A percentile compares a stretch with the other conserved stretches of the same genome.
These are phyloP conservation scores for Cryptoprocta ferox DNA, from an alignment of 2,797 vertebrate species.

Conservation along the genomic window DNA sequence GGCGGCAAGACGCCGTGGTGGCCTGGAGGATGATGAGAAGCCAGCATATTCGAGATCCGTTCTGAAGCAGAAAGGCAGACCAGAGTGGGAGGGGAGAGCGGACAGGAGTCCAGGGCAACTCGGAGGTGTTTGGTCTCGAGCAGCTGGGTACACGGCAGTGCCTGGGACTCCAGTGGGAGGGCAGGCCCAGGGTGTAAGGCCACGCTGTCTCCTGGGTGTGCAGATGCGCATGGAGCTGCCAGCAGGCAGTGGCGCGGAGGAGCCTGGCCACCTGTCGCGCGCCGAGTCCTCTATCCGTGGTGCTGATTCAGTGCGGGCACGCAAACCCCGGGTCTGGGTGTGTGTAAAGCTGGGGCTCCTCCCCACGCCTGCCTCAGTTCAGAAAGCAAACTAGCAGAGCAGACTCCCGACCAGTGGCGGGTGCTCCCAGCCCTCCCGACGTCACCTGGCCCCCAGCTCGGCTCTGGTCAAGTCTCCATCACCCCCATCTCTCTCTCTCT, in stretches of 20 bases:
- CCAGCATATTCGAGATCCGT: rapidly evolving
- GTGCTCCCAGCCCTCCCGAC: neutral
- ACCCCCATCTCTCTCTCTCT: neutral
- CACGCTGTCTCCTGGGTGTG: rapidly evolving
- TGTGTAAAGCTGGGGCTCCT: rapidly evolving
- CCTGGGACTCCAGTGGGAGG: rapidly evolving
- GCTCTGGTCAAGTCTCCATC: neutral
- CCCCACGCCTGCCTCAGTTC: rapidly evolving
- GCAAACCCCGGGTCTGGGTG: neutral
- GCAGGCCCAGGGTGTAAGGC: neutral
- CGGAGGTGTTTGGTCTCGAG: neutral
- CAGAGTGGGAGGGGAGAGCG: neutral
- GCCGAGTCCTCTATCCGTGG: neutral
- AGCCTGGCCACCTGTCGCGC: rapidly evolving
- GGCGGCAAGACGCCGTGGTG: rapidly evolving
- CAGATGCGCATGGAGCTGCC: rapidly evolving
- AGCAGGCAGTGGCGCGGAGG: rapidly evolving
- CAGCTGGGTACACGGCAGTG: neutral
- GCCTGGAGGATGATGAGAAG: neutral
- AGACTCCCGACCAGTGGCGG: rapidly evolving
- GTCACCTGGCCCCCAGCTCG: rapidly evolving
- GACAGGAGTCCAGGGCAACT: neutral
- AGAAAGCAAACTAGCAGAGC: rapidly evolving
- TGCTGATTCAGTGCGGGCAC: rapidly evolving
- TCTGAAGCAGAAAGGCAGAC: neutral